phyloP scores from a whole-genome alignment of 2,888 invertebrate genomes.

The Sesamia inferens region DNA sequence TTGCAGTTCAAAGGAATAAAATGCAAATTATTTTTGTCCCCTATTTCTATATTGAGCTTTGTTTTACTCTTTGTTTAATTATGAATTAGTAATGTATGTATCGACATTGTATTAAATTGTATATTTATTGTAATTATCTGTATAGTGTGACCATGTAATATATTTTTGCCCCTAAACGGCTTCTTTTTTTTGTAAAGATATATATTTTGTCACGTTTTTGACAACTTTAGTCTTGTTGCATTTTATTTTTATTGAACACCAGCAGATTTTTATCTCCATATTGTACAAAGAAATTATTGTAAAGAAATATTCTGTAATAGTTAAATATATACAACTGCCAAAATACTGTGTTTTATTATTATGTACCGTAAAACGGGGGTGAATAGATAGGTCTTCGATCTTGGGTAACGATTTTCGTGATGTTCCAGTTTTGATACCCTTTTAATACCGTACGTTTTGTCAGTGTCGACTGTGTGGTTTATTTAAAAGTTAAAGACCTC shows the following conservation, averaged over 20 bases:
- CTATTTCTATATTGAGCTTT: conserved; percentile 14
- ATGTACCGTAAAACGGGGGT: neutral
- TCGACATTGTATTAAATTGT: conserved; percentile 59
- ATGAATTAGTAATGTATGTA: conserved; percentile 45
- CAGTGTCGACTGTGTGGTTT: too few relatives aligned
- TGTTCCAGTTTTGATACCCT: too few relatives aligned
- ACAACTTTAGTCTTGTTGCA: conserved; percentile 81
- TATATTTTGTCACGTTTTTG: conserved; percentile 78
- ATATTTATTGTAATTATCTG: conserved; percentile 66
- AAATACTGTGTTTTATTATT: conserved; percentile 58
- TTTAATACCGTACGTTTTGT: too few relatives aligned
- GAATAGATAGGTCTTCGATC: too few relatives aligned
- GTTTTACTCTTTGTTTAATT: conserved; percentile 44
- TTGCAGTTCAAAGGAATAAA: conserved; percentile 65
- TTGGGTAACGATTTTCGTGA: too few relatives aligned
- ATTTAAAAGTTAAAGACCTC: too few relatives aligned
- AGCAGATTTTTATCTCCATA: conserved; percentile 80
- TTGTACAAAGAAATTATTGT: conserved; percentile 87
- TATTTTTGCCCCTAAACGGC: conserved; percentile 60
- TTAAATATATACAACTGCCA: conserved; percentile 89
- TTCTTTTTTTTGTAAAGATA: conserved; percentile 70
- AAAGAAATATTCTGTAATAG: conserved; percentile 85
- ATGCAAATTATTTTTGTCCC: conserved; percentile 61
- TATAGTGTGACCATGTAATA: conserved; percentile 68
- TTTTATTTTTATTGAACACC: conserved; percentile 87